These are phyloP conservation scores for Peromyscus maniculatus DNA, from an alignment of 2,113 vertebrate species.

Conservation along the genomic window DNA sequence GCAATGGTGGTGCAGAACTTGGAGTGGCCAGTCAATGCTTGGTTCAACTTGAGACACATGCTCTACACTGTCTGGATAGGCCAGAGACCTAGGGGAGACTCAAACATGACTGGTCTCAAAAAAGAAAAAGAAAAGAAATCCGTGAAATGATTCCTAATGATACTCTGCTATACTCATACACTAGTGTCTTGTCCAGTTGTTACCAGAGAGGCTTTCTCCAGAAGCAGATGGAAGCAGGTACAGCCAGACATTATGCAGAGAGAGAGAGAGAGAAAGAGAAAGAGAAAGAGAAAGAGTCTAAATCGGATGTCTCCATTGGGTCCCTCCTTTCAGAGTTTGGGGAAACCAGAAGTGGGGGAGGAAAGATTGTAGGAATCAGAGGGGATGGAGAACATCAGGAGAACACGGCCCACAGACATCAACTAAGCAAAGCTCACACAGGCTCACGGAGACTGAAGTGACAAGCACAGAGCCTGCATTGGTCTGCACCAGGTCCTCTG, in stretches of 20 bases:
- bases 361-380: background rate
- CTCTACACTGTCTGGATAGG: background rate
- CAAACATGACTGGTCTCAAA: background rate
- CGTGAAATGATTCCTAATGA: background rate
- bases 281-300: background rate
- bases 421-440: background rate
- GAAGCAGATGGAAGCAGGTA: background rate
- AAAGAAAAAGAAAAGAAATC: background rate
- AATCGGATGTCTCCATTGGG: background rate
- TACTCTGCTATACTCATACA: background rate
- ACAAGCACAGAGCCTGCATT: background rate
- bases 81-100: background rate
- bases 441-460: background rate
- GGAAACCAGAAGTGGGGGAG: background rate
- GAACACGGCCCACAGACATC: too few relatives aligned
- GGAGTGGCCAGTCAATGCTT: background rate
- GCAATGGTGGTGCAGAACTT: background rate
- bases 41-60: background rate
- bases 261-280: background rate
- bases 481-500: background rate
- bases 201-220: background rate
- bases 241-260: background rate
- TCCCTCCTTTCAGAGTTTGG: background rate
- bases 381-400: background rate
- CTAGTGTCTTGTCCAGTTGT: background rate